These are phyloP conservation scores for Eubucco bourcierii DNA, from an alignment of 2,113 vertebrate genomes.

Conservation along the genomic window DNA sequence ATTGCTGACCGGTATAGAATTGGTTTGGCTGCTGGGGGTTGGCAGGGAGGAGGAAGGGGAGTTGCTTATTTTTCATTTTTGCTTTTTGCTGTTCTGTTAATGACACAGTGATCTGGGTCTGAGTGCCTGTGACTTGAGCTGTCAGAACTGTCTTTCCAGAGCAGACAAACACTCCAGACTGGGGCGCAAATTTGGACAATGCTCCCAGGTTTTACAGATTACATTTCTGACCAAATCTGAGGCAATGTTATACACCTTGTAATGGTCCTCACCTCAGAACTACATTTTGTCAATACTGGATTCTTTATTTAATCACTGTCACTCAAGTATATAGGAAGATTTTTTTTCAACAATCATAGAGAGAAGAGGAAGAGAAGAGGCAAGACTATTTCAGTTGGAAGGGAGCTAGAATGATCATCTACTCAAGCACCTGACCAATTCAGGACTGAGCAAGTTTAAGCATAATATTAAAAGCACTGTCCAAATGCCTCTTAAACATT, in stretches of 20 bases:
- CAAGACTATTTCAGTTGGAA: background rate
- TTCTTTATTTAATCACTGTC: background rate
- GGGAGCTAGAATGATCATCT: background rate
- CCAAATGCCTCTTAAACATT: background rate
- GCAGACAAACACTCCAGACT: background rate
- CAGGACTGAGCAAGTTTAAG: background rate
- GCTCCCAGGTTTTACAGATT: background rate
- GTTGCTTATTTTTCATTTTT: background rate
- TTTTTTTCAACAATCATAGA: background rate
- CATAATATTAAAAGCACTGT: background rate
- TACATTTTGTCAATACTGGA: background rate
- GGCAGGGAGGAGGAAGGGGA: background rate
- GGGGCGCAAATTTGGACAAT: background rate
- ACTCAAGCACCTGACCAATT: background rate
- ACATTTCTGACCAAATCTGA: background rate
- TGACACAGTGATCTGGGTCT: background rate
- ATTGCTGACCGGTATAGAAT: background rate
- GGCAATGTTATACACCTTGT: background rate
- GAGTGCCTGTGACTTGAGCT: background rate
- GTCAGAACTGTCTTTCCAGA: background rate
- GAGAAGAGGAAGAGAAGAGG: no score
- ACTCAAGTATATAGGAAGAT: background rate
- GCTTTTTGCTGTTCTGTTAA: background rate
- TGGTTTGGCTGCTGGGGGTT: background rate
- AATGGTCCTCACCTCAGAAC: background rate